These are phyloP conservation scores for Otolemur garnettii DNA, from an alignment of 2,113 vertebrate species.

Conservation along the genomic window DNA sequence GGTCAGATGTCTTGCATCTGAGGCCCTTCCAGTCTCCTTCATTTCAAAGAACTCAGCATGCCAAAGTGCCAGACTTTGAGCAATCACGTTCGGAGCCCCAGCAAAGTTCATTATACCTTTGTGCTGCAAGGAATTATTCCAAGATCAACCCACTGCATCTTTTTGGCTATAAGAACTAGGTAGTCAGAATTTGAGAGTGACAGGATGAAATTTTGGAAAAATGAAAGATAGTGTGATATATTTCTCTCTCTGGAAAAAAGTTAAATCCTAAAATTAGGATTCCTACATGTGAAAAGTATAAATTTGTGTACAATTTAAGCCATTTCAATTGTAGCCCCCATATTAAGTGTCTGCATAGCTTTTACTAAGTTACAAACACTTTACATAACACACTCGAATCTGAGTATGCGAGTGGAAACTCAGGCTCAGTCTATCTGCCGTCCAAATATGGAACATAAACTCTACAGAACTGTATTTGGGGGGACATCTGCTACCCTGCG, in stretches of 20 bases:
- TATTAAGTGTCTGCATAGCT: neutral
- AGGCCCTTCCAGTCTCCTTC: neutral
- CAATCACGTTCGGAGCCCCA: neutral
- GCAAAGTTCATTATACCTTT: neutral
- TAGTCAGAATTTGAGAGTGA: neutral
- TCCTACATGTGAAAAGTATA: neutral
- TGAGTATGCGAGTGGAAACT: neutral
- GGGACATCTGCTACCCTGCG: neutral
- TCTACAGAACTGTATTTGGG: neutral
- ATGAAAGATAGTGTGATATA: neutral
- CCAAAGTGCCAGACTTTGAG: neutral
- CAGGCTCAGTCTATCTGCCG: neutral
- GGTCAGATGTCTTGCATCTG: neutral
- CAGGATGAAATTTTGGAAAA: neutral
- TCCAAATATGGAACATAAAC: neutral
- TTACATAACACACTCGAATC: neutral
- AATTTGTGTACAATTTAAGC: neutral
- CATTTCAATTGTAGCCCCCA: neutral
- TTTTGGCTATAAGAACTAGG: neutral
- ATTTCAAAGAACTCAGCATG: neutral
- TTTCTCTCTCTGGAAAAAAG: neutral
- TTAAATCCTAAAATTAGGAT: constrained; percentile 12
- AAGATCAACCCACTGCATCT: neutral
- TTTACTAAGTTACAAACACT: neutral
- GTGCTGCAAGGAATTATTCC: neutral